Percentiles rank a stretch among this genome's conserved stretches.
Conservation (phyloP, 2,113 vertebrate genomes). For the Oryzias javanicus region DNA sequence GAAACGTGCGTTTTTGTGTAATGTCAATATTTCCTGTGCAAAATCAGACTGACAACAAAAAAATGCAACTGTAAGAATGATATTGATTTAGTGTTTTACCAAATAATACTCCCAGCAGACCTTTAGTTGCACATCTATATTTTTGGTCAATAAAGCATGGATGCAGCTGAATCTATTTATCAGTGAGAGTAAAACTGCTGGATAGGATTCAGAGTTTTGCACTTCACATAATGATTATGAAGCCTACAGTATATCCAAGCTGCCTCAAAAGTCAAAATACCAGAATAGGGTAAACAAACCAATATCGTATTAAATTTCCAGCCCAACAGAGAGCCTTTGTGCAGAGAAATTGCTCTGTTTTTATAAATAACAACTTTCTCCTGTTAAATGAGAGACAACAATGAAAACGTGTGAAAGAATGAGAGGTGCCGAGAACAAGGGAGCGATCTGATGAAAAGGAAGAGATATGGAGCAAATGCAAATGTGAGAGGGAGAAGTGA, state of each 20-base stretch:
- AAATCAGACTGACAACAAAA: background rate
- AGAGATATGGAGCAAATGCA: conserved; percentile 47
- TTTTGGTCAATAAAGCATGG: conserved; percentile 29
- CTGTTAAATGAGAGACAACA: conserved; percentile 51
- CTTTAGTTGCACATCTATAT: conserved; percentile 12
- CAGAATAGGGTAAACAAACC: conserved; percentile 10
- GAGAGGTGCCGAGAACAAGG: conserved; percentile 27
- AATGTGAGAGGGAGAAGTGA: conserved; percentile 62
- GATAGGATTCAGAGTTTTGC: conserved; percentile 6
- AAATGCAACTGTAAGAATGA: conserved; percentile 7
- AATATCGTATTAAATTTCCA: conserved; percentile 17
- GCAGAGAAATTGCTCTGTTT: conserved; percentile 4
- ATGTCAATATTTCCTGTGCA: background rate
- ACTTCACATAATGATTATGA: conserved; percentile 2
- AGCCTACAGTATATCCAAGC: background rate
- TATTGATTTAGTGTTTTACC: conserved; percentile 27
- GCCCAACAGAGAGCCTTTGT: conserved; percentile 29
- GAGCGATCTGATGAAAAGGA: conserved; percentile 57
- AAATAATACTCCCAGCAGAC: conserved; percentile 16
- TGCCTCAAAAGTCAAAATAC: conserved; percentile 12
- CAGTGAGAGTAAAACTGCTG: background rate
- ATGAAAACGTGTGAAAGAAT: conserved; percentile 30
- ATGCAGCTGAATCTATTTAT: conserved; percentile 13
- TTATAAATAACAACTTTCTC: conserved; percentile 48
- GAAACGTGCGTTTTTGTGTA: background rate